These are phyloP conservation scores for Crypturellus tataupa DNA, from an alignment of 2,797 vertebrate species.

Conservation along the genomic window DNA sequence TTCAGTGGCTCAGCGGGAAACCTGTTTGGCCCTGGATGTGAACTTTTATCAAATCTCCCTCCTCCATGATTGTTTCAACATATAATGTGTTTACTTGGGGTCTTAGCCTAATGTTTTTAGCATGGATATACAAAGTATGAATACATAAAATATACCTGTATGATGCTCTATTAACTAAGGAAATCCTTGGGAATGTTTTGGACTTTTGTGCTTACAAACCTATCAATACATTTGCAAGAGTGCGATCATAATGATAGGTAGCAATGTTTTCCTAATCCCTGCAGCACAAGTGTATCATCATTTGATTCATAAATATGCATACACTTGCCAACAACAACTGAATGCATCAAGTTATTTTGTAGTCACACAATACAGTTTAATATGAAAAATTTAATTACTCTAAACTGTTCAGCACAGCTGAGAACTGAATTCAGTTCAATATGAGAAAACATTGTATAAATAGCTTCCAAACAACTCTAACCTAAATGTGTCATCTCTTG, in stretches of 20 bases:
- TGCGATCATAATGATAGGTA: not conserved
- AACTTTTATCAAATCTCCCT: not conserved
- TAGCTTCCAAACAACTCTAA: not conserved
- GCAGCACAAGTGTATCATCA: not conserved
- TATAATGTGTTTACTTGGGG: not conserved
- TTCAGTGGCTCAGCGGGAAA: not conserved
- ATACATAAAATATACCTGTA: not conserved
- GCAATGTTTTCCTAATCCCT: not conserved
- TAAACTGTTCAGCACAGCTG: not conserved
- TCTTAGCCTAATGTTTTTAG: not conserved
- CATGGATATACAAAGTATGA: not conserved
- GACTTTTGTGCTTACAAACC: not conserved
- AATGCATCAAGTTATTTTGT: not conserved
- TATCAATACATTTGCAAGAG: not conserved
- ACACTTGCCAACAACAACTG: not conserved
- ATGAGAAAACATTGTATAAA: not conserved
- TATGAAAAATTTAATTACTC: not conserved
- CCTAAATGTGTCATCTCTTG: not conserved
- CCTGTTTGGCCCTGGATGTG: not conserved
- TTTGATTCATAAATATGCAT: not conserved
- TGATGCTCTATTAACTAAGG: not conserved
- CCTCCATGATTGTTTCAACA: not conserved
- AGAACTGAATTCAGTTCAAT: not conserved
- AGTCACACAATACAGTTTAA: not conserved
- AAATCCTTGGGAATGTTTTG: not conserved